Evolutionary conservation across 2,888 invertebrate species (phyloP).

Genomic region (Leistus spinibarbis): DNA sequence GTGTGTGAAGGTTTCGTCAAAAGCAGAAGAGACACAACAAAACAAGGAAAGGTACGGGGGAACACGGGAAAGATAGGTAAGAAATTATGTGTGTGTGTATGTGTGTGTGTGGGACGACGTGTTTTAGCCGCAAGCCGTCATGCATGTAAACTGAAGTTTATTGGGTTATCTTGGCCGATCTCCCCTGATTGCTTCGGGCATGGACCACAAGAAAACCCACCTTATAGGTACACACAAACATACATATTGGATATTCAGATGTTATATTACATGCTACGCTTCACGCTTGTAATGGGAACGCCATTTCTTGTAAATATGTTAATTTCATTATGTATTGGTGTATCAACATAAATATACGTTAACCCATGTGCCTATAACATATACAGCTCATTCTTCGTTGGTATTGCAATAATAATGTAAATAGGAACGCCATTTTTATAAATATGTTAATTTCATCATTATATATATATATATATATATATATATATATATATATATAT

Average conservation of each 20-base stretch:
- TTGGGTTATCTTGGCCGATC: conserved; percentile 29
- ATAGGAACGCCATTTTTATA: too few species aligned
- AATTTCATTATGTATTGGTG: conserved; percentile 9
- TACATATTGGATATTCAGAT: not conserved
- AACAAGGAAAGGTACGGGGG: not conserved
- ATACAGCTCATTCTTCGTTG: too few species aligned
- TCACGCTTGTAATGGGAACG: not conserved
- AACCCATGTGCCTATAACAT: too few species aligned
- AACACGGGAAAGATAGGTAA: not conserved
- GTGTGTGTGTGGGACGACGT: conserved; percentile 1
- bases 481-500: too few species aligned
- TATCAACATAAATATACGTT: too few species aligned
- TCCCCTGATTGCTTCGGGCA: conserved; percentile 12
- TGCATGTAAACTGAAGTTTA: conserved; percentile 29
- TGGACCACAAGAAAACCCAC: not conserved
- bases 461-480: too few species aligned
- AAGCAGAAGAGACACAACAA: not conserved
- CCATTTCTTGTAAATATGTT: conserved; percentile 10
- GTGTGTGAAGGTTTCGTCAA: too few species aligned
- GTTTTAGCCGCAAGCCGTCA: conserved; percentile 16
- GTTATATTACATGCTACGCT: not conserved
- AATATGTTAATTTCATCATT: too few species aligned
- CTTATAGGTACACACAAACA: not conserved
- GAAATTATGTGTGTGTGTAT: not conserved
- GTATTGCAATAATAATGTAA: too few species aligned